A percentile compares a stretch with the other conserved stretches of the same genome.
phyloP scores from a whole-genome alignment of 2,888 invertebrate species.

The Gnatocerus cornutus region DNA sequence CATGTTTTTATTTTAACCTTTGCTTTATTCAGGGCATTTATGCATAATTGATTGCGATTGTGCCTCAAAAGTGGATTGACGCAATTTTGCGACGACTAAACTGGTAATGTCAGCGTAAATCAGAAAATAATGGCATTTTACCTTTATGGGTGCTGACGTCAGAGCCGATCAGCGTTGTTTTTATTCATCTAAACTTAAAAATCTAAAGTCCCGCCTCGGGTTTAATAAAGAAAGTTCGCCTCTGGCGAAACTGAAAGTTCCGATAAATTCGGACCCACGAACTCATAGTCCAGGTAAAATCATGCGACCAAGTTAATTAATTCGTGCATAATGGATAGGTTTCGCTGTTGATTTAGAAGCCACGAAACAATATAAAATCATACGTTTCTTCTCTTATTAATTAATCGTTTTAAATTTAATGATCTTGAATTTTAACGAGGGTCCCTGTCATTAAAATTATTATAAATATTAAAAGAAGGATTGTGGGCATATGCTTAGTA shows the following conservation, averaged over 20 bases:
- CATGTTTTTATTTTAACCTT: constrained; percentile 43
- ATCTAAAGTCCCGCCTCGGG: too few species aligned
- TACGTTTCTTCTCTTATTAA: constrained; percentile 38
- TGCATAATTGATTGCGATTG: constrained; percentile 34
- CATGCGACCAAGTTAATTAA: constrained; percentile 28
- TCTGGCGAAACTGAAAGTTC: too few species aligned
- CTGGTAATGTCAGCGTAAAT: constrained; percentile 11
- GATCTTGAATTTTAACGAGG: constrained; percentile 42
- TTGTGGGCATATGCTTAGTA: constrained; percentile 43
- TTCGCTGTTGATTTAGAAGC: constrained; percentile 28
- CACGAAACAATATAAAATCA: constrained; percentile 42
- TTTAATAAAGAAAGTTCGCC: too few species aligned
- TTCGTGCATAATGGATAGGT: constrained; percentile 34
- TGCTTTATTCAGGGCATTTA: constrained; percentile 40
- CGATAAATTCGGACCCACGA: not conserved
- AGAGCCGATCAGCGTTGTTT: not conserved
- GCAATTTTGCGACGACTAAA: constrained; percentile 7
- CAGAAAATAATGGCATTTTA: not conserved
- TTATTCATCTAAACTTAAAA: too few species aligned
- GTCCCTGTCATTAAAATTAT: constrained; percentile 45
- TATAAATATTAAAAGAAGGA: constrained; percentile 45
- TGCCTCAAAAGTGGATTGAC: constrained; percentile 22
- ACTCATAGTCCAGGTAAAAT: constrained; percentile 2
- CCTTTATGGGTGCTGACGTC: constrained; percentile 2
- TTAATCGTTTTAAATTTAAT: constrained; percentile 45